Conservation (phyloP, 2,888 invertebrate genomes). For the Zygaena filipendulae region DNA sequence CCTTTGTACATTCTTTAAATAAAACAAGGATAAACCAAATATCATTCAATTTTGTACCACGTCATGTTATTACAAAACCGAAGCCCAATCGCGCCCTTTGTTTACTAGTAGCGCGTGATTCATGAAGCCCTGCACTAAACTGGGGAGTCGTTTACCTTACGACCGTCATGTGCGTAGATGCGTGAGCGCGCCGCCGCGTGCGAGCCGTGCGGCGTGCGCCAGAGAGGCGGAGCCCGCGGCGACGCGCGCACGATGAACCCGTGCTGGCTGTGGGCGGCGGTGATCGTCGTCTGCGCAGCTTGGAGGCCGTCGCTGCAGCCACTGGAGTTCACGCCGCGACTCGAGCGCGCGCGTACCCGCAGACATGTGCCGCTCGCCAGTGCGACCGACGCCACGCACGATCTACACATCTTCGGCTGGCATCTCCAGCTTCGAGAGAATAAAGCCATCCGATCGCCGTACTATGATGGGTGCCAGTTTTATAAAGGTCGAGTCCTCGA, state of each 20-base stretch:
- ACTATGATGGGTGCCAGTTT: conserved; percentile 51
- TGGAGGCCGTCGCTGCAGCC: conserved; percentile 28
- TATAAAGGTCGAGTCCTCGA: conserved; percentile 47
- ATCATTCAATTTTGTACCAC: no score
- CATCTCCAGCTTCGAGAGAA: conserved; percentile 49
- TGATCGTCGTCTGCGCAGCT: conserved; percentile 35
- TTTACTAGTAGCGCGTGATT: conserved; percentile 64
- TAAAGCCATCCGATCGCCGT: conserved; percentile 49
- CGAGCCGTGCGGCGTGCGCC: conserved; percentile 30
- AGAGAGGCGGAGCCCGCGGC: conserved; percentile 48
- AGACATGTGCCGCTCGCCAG: conserved; percentile 24
- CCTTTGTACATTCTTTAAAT: no score
- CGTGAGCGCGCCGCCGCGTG: conserved; percentile 45
- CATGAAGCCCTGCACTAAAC: conserved; percentile 49
- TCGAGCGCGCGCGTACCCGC: conserved; percentile 14
- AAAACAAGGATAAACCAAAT: no score
- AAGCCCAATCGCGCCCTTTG: conserved; percentile 60
- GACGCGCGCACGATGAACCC: conserved; percentile 54
- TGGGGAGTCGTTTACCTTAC: conserved; percentile 65
- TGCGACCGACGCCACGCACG: conserved; percentile 25
- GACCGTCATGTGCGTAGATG: conserved; percentile 57
- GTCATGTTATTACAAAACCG: conserved; percentile 47
- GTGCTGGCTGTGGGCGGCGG: conserved; percentile 50
- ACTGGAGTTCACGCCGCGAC: conserved; percentile 19
- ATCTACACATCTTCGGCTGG: conserved; percentile 49